Evolutionary conservation across 2,888 invertebrate species (phyloP), one percentile per base, ranked within the genome.

Genomic region (Drymonia ruficornis): DNA sequence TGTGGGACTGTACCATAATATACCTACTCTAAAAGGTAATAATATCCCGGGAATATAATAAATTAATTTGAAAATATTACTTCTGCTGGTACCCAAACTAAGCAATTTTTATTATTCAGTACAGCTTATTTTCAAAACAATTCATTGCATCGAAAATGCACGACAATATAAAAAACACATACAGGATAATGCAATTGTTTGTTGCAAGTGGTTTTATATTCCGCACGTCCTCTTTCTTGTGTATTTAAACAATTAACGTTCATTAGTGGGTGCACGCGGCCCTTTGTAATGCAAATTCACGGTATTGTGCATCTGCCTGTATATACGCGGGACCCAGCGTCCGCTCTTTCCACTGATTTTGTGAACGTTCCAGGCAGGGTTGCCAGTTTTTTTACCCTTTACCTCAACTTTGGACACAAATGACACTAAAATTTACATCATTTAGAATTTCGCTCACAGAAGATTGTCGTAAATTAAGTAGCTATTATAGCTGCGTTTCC

Each of bases 201-300:
- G 74, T 78, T 75, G 75, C 70, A 73, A 76, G 72, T 76, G 72
- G 74, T 78, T 74, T 74, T 72, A 72, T 76, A 76, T 74, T 77
- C 77, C 52, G 59, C 65, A 65, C 63, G 68, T 59, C 61, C 72
- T 69, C 75, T 77, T 82, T 80, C 83, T 85, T 85, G 87, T 84
- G 80, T 83, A 80, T 83, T 86, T 81, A 81, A 85, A 85, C 86
- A 86, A 87, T 88, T 88, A 86, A 74, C 74, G 81, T 86, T 86
- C 83, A 83, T 87, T 85, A 86, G 81, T 13, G 44, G 13, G 43
- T 1, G 19, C 84, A 78, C 77, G 76, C 72, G 67, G 64, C 83
- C 77, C 79, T 84, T 86, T 87, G 84, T 84, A 76, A 87, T 86
- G 87, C 82, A 86, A 85, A 86, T 83, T 70, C 79, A 77, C 81